Evolutionary conservation across 2,888 invertebrate genomes (phyloP), one percentile per base, ranked within the genome.

Genomic region (Hypolimnas misippus): DNA sequence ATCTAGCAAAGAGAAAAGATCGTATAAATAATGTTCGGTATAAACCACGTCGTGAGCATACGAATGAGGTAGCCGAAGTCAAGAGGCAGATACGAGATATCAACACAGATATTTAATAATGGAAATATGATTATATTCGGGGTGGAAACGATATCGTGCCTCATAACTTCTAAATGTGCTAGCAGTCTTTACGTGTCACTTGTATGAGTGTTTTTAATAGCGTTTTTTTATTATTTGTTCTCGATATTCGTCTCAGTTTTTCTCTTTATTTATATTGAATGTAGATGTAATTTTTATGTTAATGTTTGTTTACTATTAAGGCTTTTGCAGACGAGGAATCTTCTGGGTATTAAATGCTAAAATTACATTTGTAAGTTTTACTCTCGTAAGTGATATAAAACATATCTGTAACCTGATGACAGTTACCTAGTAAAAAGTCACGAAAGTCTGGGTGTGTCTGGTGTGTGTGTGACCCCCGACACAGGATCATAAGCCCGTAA

Each of bases 1-100:
- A 46, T n/a, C 12, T 10, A 19, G 19, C 5, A 16, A 16, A 40
- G 1, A 42, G 51, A 49, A 57, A 54, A 66, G 35, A 49, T 17
- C 58, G 44, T 59, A 58, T 69, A 64, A 68, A 67, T 68, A 69
- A 68, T 67, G 61, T 56, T 54, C 65, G 58, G 58, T 66, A 72
- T 68, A 72, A 68, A 69, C 59, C 54, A 46, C 64, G 68, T 62
- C 51, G 46, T 33, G 57, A 61, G 73, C 72, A 74, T 73, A 76
- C 65, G 67, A 74, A 74, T 71, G 68, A 69, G 69, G 57, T 16
- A 42, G 2, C 40, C 59, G 57, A 33, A 63, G 38, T 57, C 66
- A 61, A 57, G 42, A 31, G 52, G 63, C 25, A 58, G 49, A 62
- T 51, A 46, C 33, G 57, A 66, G 64, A 66, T 57, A 65, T 68